Evolutionary conservation across 2,797 vertebrate genomes (phyloP).

Genomic region (Gouania willdenowi): DNA sequence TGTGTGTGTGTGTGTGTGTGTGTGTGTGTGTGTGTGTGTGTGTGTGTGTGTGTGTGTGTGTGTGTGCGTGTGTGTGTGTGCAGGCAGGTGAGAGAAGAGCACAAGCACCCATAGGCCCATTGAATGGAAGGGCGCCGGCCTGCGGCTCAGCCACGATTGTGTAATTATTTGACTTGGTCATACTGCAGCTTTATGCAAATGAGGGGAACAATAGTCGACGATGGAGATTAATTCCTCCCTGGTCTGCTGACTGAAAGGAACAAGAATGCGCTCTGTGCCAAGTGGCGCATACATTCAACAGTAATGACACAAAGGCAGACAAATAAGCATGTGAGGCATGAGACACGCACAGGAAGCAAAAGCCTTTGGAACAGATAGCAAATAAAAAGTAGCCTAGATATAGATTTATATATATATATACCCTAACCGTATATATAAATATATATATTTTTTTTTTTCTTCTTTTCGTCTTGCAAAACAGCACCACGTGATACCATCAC

Average conservation of each 20-base stretch:
- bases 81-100: constrained; percentile 62
- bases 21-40: too few relatives aligned
- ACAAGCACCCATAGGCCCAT: constrained; percentile 53
- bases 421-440: too few relatives aligned
- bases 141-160: constrained; percentile 73
- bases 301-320: constrained; percentile 16
- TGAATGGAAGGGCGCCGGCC: constrained; percentile 64
- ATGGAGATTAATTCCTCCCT: constrained; percentile 81
- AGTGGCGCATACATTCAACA: constrained; percentile 51
- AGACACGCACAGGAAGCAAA: constrained; percentile 13
- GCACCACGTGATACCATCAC: too few relatives aligned
- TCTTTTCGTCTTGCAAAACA: too few relatives aligned
- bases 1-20: too few relatives aligned
- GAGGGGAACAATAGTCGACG: constrained; percentile 79
- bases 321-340: constrained; percentile 8
- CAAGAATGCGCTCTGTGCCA: constrained; percentile 61
- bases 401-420: too few relatives aligned
- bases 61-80: too few relatives aligned
- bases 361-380: neutral
- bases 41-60: too few relatives aligned
- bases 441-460: too few relatives aligned
- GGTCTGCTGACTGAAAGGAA: constrained; percentile 61
- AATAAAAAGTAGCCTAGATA: neutral
- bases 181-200: constrained; percentile 96
- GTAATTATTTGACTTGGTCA: constrained; percentile 91